Evolutionary conservation across 2,888 invertebrate genomes (phyloP).

Genomic region (Neoaliturus tenellus): DNA sequence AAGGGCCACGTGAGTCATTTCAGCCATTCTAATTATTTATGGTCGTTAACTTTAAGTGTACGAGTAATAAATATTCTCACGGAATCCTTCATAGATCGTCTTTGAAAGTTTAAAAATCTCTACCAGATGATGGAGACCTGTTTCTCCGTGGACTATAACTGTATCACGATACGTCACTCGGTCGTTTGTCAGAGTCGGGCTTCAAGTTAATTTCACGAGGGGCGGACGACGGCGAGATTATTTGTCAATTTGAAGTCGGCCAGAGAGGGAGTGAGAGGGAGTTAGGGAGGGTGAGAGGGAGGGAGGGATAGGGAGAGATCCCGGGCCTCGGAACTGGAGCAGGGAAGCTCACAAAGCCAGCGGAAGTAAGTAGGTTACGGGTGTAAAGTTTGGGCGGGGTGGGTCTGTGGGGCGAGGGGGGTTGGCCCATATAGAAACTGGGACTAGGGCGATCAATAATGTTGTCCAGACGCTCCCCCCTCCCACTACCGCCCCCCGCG

Average conservation of each 20-base stretch:
- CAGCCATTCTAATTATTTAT: too few species aligned
- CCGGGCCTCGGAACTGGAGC: slow-evolving; percentile 37
- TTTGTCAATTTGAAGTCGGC: slow-evolving; percentile 1
- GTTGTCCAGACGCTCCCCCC: slow-evolving; percentile 54
- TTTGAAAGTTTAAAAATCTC: too few species aligned
- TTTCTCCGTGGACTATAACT: too few species aligned
- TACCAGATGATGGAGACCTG: too few species aligned
- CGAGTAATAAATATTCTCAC: too few species aligned
- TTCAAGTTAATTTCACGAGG: background rate
- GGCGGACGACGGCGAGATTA: background rate
- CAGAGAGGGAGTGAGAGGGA: background rate
- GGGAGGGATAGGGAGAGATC: too few species aligned
- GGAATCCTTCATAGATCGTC: too few species aligned
- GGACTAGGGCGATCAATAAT: slow-evolving; percentile 61
- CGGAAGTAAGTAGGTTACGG: slow-evolving; percentile 55
- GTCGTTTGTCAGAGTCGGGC: background rate
- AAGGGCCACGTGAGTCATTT: too few species aligned
- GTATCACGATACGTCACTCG: background rate
- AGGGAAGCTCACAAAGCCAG: slow-evolving; percentile 4
- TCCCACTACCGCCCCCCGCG: slow-evolving; percentile 30
- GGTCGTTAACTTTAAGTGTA: too few species aligned
- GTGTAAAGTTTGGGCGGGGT: slow-evolving; percentile 54
- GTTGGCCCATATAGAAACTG: slow-evolving; percentile 59
- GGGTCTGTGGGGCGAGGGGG: slow-evolving; percentile 41
- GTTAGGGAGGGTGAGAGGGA: too few species aligned